Conservation (phyloP, 2,113 vertebrate species). For the Micronycteris hirsuta region DNA sequence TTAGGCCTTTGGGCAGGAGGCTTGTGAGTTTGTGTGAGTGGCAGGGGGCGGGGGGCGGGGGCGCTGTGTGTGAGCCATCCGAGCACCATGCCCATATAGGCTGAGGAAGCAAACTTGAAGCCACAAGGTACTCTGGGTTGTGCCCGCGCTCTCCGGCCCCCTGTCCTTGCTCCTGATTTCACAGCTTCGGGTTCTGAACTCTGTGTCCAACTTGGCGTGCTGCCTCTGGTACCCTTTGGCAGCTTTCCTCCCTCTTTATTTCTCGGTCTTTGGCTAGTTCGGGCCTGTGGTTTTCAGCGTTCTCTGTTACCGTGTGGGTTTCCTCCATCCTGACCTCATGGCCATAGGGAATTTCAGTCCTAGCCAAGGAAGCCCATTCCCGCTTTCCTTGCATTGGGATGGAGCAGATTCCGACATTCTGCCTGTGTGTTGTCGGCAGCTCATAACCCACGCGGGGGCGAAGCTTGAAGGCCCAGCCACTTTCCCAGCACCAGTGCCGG, state of each 20-base stretch:
- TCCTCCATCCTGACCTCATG: background rate
- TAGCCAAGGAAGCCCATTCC: background rate
- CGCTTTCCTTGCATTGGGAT: background rate
- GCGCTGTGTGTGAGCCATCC: background rate
- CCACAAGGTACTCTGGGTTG: background rate
- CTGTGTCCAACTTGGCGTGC: background rate
- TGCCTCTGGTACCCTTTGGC: background rate
- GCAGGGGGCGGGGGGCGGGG: no score
- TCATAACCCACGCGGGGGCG: background rate
- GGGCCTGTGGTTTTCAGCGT: background rate
- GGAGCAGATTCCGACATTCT: background rate
- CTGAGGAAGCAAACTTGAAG: background rate
- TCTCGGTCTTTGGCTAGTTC: background rate
- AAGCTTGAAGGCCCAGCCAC: background rate
- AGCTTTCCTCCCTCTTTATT: background rate
- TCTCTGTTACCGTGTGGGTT: background rate
- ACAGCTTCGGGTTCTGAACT: background rate
- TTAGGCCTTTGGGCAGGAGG: background rate
- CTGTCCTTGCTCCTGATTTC: background rate
- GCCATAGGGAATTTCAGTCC: background rate
- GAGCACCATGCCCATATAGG: rapidly evolving
- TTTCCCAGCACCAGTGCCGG: background rate
- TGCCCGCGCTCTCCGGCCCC: background rate
- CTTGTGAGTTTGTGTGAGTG: background rate
- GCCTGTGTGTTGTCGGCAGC: background rate